Percentiles rank a stretch among this genome's conserved stretches.
These are phyloP conservation scores for Caenorhabditis remanei DNA, from an alignment of 1,140 invertebrate species.

Conservation along the genomic window DNA sequence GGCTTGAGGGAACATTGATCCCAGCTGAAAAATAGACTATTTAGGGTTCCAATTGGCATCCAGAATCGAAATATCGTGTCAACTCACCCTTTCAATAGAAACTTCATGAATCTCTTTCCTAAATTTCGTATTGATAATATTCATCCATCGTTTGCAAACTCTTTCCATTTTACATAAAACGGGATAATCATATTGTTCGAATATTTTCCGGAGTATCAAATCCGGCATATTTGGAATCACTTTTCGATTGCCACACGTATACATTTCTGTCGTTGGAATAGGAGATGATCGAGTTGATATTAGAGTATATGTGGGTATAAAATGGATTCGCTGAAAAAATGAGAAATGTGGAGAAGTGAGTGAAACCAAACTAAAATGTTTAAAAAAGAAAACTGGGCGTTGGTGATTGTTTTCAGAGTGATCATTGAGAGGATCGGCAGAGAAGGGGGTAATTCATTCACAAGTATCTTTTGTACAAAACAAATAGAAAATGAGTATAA, in stretches of 20 bases:
- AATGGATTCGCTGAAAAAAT: conserved; percentile 4
- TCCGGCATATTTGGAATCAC: conserved; percentile 63
- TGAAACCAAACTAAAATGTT: not conserved
- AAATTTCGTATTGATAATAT: conserved; percentile 55
- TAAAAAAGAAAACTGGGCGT: conserved; percentile 5
- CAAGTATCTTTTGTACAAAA: conserved; percentile 48
- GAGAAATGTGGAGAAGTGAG: not conserved
- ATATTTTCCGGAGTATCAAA: conserved; percentile 63
- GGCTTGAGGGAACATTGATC: conserved; percentile 45
- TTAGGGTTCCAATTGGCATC: not conserved
- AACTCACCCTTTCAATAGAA: conserved; percentile 60
- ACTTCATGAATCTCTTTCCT: conserved; percentile 63
- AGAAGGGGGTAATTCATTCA: conserved; percentile 37
- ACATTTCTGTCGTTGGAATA: conserved; percentile 1
- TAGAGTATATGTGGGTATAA: not conserved
- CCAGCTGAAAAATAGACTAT: conserved; percentile 22
- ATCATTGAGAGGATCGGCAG: not conserved
- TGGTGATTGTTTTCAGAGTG: not conserved
- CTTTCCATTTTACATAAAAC: conserved; percentile 55
- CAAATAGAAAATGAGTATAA: conserved; percentile 21
- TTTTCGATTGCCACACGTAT: conserved; percentile 46
- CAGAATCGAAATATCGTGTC: no score
- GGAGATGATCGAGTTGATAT: not conserved
- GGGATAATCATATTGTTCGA: conserved; percentile 50
- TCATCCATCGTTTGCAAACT: conserved; percentile 63